phyloP scores from a whole-genome alignment of 2,888 invertebrate genomes.

The Protodeltote pygarga region DNA sequence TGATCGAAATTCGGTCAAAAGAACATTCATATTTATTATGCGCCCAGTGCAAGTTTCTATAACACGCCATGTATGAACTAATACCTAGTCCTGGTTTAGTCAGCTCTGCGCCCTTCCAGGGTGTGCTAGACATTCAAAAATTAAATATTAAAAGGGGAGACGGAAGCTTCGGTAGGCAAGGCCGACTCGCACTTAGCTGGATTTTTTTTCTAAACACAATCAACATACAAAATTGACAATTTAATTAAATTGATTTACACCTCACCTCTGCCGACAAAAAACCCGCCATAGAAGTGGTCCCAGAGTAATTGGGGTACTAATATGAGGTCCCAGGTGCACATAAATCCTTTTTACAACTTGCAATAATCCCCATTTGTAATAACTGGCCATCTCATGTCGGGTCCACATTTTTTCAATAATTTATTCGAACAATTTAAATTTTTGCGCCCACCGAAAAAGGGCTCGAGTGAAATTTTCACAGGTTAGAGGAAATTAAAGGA shows the following conservation, averaged over 20 bases:
- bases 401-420: slow-evolving; percentile 25
- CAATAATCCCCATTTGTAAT: slow-evolving; percentile 46
- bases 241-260: background rate
- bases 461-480: slow-evolving; percentile 20
- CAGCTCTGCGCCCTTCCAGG: too few species aligned
- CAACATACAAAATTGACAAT: background rate
- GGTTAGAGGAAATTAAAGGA: slow-evolving; percentile 12
- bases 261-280: background rate
- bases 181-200: too few species aligned
- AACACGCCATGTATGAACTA: too few species aligned
- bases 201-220: background rate
- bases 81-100: too few species aligned
- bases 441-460: slow-evolving; percentile 9
- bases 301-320: slow-evolving; percentile 2
- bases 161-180: too few species aligned
- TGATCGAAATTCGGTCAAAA: too few species aligned
- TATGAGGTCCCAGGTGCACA: slow-evolving; percentile 29
- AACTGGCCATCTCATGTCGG: slow-evolving; percentile 32
- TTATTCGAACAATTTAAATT: slow-evolving; percentile 36
- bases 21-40: too few species aligned
- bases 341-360: slow-evolving; percentile 52
- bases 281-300: background rate
- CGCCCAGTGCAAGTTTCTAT: too few species aligned
- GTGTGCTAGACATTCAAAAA: too few species aligned
- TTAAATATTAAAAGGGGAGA: too few species aligned